Evolutionary conservation across 2,113 vertebrate species (phyloP).

Genomic region (Papio anubis): DNA sequence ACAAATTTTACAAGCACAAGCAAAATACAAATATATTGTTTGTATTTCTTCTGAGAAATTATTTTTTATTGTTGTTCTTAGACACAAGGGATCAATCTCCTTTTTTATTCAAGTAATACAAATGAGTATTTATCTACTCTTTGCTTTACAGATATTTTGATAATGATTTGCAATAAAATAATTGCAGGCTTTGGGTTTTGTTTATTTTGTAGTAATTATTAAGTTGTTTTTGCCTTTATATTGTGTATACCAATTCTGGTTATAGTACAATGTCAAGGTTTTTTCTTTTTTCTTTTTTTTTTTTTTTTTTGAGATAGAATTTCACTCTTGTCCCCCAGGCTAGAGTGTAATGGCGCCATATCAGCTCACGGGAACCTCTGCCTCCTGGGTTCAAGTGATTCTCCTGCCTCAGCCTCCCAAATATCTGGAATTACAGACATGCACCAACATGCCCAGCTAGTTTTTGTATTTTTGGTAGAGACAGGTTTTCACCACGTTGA

Average conservation of each 20-base stretch:
- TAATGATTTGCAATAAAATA: background rate
- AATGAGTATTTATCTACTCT: background rate
- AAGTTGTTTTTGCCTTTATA: background rate
- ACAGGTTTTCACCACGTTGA: too few relatives aligned
- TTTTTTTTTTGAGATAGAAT: too few relatives aligned
- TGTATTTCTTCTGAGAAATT: background rate
- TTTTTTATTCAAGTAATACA: background rate
- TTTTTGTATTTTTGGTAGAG: too few relatives aligned
- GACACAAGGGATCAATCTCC: background rate
- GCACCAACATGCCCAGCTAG: too few relatives aligned
- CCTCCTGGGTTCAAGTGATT: too few relatives aligned
- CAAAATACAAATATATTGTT: background rate
- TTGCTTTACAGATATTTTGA: background rate
- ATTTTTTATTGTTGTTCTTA: background rate
- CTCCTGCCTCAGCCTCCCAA: too few relatives aligned
- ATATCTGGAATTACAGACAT: too few relatives aligned
- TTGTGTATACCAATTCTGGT: background rate
- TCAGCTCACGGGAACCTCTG: too few relatives aligned
- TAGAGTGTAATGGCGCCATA: too few relatives aligned
- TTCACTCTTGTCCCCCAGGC: too few relatives aligned
- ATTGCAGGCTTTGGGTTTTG: background rate
- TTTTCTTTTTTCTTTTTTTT: too few relatives aligned
- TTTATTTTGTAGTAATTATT: background rate
- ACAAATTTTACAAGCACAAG: background rate
- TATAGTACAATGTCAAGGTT: background rate